Conservation (phyloP, 2,113 vertebrate species). For the Fulica atra region DNA sequence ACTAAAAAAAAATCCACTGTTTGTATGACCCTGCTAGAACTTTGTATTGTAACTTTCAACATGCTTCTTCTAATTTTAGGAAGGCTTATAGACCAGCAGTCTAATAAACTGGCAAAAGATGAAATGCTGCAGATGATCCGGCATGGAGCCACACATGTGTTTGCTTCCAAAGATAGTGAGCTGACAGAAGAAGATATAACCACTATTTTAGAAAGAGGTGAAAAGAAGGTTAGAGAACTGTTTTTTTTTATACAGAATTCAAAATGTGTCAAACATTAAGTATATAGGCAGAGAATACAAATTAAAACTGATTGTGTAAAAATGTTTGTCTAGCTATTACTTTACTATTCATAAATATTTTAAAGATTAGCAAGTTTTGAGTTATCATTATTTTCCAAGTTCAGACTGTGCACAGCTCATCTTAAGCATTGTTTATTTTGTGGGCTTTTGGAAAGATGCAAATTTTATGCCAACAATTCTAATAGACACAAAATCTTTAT, state of each 20-base stretch:
- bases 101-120: constrained; percentile 88
- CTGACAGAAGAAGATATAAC: constrained; percentile 89
- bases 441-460: background rate
- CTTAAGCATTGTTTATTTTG: background rate
- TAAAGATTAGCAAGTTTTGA: background rate
- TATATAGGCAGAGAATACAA: background rate
- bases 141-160: constrained; percentile 88
- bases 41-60: background rate
- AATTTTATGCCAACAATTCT: background rate
- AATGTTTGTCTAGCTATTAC: background rate
- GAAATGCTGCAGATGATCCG: constrained; percentile 94
- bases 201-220: constrained; percentile 87
- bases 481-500: background rate
- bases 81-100: constrained; percentile 87
- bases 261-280: background rate
- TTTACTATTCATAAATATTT: background rate
- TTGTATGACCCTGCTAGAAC: background rate
- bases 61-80: constrained; percentile 71
- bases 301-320: background rate
- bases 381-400: background rate
- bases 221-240: constrained; percentile 82
- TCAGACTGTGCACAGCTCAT: background rate
- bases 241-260: background rate
- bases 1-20: background rate
- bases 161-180: constrained; percentile 89